Conservation (phyloP, 2,113 vertebrate species). For the Sinosuthora webbiana region DNA sequence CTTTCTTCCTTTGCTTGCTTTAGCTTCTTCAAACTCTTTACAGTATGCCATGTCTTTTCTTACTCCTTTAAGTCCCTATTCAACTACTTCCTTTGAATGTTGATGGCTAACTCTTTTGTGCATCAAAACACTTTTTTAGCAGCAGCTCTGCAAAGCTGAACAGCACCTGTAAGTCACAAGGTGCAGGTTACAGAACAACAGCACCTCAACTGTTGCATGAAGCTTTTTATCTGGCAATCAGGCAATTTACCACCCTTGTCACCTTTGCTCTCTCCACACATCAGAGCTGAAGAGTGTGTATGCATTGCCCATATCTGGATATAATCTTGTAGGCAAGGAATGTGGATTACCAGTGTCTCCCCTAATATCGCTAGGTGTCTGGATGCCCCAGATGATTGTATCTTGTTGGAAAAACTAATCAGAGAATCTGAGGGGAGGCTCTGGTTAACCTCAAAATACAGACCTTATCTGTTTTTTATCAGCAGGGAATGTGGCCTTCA, state of each 20-base stretch:
- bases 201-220: background rate
- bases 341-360: background rate
- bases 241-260: rapidly evolving
- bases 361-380: background rate
- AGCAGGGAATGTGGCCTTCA: background rate
- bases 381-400: background rate
- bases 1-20: background rate
- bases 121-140: background rate
- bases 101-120: background rate
- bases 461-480: background rate
- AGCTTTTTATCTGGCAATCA: background rate
- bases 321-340: background rate
- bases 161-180: background rate
- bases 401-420: background rate
- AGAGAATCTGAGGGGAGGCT: background rate
- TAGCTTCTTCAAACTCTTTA: background rate
- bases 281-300: background rate
- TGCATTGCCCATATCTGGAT: background rate
- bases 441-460: background rate
- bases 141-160: background rate
- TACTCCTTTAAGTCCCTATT: background rate
- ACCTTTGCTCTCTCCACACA: background rate
- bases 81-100: background rate
- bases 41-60: background rate
- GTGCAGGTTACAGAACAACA: background rate